Percentiles rank a stretch among this genome's conserved stretches.
Evolutionary conservation across 2,797 vertebrate species (phyloP).

Genomic region (Lutra lutra): DNA sequence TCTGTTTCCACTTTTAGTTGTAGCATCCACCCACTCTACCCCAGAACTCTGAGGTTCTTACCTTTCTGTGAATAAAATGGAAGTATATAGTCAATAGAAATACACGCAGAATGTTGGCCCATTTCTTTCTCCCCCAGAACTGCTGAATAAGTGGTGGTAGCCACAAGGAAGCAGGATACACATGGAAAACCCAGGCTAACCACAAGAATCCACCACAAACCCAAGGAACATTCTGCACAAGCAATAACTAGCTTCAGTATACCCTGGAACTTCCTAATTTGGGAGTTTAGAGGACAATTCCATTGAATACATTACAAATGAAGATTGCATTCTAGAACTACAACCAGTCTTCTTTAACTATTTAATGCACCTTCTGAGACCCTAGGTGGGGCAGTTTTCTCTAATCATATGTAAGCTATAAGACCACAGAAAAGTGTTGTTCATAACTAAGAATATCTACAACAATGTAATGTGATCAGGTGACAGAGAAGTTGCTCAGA

Average conservation of each 20-base stretch:
- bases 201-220: neutral
- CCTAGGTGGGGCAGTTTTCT: neutral
- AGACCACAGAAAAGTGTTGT: neutral
- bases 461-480: neutral
- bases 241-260: neutral
- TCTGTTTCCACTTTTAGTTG: neutral
- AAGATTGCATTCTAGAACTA: neutral
- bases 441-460: neutral
- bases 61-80: neutral
- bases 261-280: neutral
- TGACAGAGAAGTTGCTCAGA: neutral
- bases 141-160: neutral
- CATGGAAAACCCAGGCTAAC: neutral
- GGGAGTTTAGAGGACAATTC: neutral
- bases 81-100: neutral
- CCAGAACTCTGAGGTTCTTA: neutral
- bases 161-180: neutral
- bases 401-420: neutral
- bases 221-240: neutral
- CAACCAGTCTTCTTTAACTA: neutral
- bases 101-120: neutral
- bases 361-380: neutral
- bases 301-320: neutral
- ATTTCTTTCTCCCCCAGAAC: neutral
- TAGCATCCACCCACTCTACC: accelerated